Evolutionary conservation across 2,888 invertebrate genomes (phyloP), one percentile per base, ranked within the genome.

Genomic region (Copidosoma aretas): DNA sequence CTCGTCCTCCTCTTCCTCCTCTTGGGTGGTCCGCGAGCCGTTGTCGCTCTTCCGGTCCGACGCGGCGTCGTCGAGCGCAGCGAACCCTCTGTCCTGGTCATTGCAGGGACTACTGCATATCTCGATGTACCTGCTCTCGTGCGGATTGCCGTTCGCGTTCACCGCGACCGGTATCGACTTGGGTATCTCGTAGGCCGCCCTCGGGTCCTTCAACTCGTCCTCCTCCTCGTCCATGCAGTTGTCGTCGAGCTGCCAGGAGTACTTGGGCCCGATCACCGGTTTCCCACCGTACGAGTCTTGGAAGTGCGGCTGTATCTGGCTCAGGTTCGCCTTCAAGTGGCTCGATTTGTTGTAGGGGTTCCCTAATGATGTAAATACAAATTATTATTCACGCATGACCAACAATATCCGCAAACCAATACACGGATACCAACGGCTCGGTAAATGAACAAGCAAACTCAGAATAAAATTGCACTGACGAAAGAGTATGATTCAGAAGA

Each of bases 111-210:
- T n/a, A n/a, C n/a, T 62, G 41, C 67, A 69, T 24, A 68, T 59
- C 15, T 71, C 67, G 24, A 68, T 60, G 46, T 71, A 69, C 24
- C 64, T 46, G 19, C 46, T 65, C 51, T 71, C 63, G 19, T 21
- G 24, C 1, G 15, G 54, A 22, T 32, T 21, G n/a, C 10, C 8
- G 8, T 21, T 68, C 43, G 43, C 17, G 15, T 49, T 67, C 1
- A 72, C 67, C 14, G 60, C 64, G 10, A 77, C 71, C 5, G 79
- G 77, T 25, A 80, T 83, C 1, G 85, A 81, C 52, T 88, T 84
- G 1, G 90, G 90, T 19, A 90, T 83, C 83, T 90, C 91, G 81
- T 91, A 91, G 2, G 89, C 90, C 76, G 89, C 89, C 21, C 84
- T 81, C 12, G 78, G 78, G 72, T 81, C 79, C 14, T 82, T 84